Conservation (phyloP, 2,888 invertebrate species). For the Tenthredo mesomela region DNA sequence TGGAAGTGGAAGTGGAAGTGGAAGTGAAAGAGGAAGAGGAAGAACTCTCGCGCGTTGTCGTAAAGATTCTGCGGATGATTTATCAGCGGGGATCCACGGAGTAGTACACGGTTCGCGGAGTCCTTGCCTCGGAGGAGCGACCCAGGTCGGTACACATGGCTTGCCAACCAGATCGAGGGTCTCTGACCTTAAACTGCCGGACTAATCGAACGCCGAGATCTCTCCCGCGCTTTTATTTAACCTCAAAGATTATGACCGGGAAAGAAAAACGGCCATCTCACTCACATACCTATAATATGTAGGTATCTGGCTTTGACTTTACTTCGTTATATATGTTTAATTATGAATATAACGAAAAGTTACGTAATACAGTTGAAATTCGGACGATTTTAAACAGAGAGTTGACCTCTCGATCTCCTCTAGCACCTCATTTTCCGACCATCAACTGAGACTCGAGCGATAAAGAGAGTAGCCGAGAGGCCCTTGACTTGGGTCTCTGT, state of each 20-base stretch:
- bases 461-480: constrained; percentile 57
- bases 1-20: neutral
- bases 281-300: too few species aligned
- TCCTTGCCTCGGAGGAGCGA: constrained; percentile 45
- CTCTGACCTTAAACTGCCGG: constrained; percentile 69
- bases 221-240: constrained; percentile 57
- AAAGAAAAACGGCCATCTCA: neutral
- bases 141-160: constrained; percentile 70
- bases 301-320: too few species aligned
- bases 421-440: neutral
- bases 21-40: neutral
- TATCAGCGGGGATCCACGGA: constrained; percentile 42
- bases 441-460: neutral
- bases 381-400: neutral
- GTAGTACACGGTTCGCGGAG: constrained; percentile 50
- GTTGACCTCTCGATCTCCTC: neutral
- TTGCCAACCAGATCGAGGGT: constrained; percentile 74
- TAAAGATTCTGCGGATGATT: constrained; percentile 51
- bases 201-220: constrained; percentile 72
- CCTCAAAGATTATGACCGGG: neutral
- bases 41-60: constrained; percentile 24
- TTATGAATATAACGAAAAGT: too few species aligned
- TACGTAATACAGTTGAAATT: too few species aligned
- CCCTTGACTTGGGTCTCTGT: constrained; percentile 71
- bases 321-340: too few species aligned